Base-by-base conservation (phyloP, 1,140 invertebrate species). In the Dendroctonus ponderosae region DNA sequence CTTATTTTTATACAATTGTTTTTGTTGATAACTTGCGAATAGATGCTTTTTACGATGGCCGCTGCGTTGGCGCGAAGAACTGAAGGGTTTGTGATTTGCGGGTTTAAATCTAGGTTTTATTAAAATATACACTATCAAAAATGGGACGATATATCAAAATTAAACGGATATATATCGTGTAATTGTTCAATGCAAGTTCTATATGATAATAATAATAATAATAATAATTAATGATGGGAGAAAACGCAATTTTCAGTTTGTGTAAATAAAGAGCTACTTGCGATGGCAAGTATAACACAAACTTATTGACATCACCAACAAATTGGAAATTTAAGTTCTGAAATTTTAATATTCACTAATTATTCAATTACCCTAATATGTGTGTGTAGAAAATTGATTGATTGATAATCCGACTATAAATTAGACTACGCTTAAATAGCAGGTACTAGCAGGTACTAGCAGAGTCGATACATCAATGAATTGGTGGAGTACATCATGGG, bases 401-500 rank as follows among this genome's bases (percentile, higher is more conserved):
- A 26, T 26, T 26, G 26, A 26, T 26, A 26, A 62, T 37, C 9
- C n/a, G 57, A 68, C 52, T 68, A 63, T 51, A 50, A 62, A 63
- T 73, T 63, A 72, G 12, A 72, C 68, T 73, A 73, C 68, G 68
- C 51, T 65, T 67, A 59, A 72, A 66, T 71, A 68, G 68, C 69
- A 75, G 72, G 70, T 73, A 81, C 81, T 71, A 68, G 68, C 69
- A 75, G 72, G 70, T 73, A 81, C 81, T 85, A 86, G 76, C 80
- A 82, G 81, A 87, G 85, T 75, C 85, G 80, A 75, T 82, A 85
- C 68, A 88, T 73, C 76, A 93, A 77, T 71, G 88, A 86, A 80
- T 89, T 90, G 70, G 94, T 94, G 26, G 26, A 26, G 81, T 97
- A 98, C 44, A 89, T 91, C 96, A 98, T 98, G 61, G 96, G 94